These are phyloP conservation scores for Kryphioiulus occultus DNA, from an alignment of 2,888 invertebrate species.

Conservation along the genomic window DNA sequence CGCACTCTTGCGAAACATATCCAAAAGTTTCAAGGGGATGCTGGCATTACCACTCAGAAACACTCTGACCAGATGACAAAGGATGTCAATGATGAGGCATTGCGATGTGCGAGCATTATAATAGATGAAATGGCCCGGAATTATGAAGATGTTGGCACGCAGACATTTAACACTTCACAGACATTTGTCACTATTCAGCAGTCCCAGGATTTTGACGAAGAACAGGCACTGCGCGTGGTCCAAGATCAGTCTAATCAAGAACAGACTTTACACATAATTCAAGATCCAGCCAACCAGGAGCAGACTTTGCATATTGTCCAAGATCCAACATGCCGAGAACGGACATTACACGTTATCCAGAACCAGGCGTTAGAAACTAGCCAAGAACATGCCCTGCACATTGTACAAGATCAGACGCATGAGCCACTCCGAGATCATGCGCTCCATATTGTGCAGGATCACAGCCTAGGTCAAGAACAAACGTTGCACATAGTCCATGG, in stretches of 20 bases:
- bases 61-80: background rate
- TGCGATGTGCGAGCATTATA: background rate
- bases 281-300: background rate
- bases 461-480: background rate
- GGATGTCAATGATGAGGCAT: background rate
- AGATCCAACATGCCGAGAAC: background rate
- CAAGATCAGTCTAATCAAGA: background rate
- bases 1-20: background rate
- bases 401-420: background rate
- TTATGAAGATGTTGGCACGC: background rate
- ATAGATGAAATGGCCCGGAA: background rate
- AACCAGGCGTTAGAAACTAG: background rate
- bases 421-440: background rate
- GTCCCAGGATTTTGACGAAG: background rate
- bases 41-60: background rate
- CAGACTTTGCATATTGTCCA: background rate
- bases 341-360: background rate
- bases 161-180: background rate
- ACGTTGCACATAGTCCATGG: background rate
- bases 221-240: background rate
- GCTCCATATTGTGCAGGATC: background rate
- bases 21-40: slow-evolving; percentile 8
- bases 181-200: background rate
- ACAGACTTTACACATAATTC: background rate
- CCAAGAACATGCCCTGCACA: background rate